phyloP scores from a whole-genome alignment of 2,797 vertebrate genomes.

The Liasis olivaceus region DNA sequence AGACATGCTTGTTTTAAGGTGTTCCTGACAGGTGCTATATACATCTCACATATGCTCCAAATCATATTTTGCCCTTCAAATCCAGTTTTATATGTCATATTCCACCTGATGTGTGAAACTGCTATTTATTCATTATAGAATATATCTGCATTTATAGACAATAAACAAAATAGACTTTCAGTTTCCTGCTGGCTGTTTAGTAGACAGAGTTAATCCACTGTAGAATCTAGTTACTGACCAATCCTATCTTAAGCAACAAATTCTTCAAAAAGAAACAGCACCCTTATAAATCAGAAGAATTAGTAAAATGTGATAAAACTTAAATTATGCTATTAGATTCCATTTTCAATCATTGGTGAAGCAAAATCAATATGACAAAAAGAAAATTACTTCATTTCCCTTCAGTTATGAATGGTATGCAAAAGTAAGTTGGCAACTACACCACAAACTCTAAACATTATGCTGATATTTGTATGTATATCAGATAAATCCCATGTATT shows the following conservation, averaged over 20 bases:
- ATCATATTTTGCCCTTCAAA: background rate
- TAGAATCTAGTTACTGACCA: background rate
- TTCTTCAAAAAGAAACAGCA: slow-evolving; percentile 28
- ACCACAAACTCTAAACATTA: background rate
- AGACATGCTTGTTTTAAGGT: no score
- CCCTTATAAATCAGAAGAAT: slow-evolving; percentile 50
- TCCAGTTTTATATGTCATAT: background rate
- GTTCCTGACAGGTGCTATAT: no score
- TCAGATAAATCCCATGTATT: background rate
- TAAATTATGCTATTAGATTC: slow-evolving; percentile 51
- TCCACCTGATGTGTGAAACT: background rate
- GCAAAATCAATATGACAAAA: background rate
- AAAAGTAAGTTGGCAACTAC: background rate
- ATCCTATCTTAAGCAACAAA: background rate
- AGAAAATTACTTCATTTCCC: no score
- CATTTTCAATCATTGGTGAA: slow-evolving; percentile 2
- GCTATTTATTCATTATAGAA: background rate
- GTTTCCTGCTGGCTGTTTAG: background rate
- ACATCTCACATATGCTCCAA: no score
- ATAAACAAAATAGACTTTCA: background rate
- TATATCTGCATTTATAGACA: background rate
- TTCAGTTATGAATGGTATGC: background rate
- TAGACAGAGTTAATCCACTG: background rate
- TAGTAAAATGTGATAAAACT: slow-evolving; percentile 32
- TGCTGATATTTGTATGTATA: background rate